A percentile compares a stretch with the other conserved stretches of the same genome.
Conservation (phyloP, 2,888 invertebrate genomes). For the Tenodera sinensis region DNA sequence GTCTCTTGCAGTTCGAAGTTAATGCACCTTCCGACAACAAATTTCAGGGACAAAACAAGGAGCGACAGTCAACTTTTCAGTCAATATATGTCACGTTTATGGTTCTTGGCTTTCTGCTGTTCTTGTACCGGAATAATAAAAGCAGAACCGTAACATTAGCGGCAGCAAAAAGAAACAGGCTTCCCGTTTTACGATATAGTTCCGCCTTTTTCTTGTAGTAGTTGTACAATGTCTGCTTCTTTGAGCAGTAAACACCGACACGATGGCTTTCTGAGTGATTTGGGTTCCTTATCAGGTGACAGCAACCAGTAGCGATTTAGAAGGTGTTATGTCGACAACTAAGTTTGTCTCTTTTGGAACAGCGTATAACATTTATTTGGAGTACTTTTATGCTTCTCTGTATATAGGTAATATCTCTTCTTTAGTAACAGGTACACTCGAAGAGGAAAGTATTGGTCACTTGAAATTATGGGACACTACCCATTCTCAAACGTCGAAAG, state of each 20-base stretch:
- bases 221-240: not conserved
- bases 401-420: too few species aligned
- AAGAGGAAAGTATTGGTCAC: too few species aligned
- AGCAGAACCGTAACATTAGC: not conserved
- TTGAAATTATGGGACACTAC: too few species aligned
- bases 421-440: too few species aligned
- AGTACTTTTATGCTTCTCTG: too few species aligned
- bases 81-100: not conserved
- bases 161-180: too few species aligned
- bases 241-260: not conserved
- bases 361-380: too few species aligned
- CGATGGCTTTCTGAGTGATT: not conserved
- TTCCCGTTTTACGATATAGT: not conserved
- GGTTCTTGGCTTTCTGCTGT: too few species aligned
- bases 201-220: not conserved
- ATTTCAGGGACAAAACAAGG: not conserved
- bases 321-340: too few species aligned
- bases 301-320: not conserved
- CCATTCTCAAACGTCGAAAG: too few species aligned
- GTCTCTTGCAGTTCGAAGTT: not conserved
- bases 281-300: not conserved
- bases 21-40: not conserved
- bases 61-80: not conserved
- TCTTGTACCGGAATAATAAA: not conserved
- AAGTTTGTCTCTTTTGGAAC: too few species aligned